Conservation (phyloP, 2,113 vertebrate genomes). For the Aptenodytes forsteri region DNA sequence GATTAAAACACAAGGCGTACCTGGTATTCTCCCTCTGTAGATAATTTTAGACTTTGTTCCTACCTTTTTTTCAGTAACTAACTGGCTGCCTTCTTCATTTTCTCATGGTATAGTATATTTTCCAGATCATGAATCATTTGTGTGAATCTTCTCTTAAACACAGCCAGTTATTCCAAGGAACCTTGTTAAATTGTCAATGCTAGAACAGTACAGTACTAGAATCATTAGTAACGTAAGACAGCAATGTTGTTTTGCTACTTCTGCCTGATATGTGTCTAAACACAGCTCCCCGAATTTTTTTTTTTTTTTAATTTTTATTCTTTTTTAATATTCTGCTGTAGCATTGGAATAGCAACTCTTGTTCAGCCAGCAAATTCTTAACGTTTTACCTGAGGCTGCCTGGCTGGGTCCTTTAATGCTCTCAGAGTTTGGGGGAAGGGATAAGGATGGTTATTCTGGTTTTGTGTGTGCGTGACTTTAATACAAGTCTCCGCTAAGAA, state of each 20-base stretch:
- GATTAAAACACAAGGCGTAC: not conserved
- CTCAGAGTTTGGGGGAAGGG: not conserved
- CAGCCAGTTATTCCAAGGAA: slow-evolving; percentile 19
- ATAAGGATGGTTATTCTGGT: not conserved
- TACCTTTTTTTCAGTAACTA: not conserved
- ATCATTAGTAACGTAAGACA: not conserved
- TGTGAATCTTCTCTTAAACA: not conserved
- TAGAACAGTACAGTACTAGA: not conserved
- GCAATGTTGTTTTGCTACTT: not conserved
- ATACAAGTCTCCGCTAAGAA: slow-evolving; percentile 23
- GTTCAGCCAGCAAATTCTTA: not conserved
- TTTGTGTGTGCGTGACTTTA: slow-evolving; percentile 1
- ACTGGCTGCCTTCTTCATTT: not conserved
- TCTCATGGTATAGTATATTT: not conserved
- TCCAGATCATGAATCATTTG: not conserved
- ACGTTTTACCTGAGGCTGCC: not conserved
- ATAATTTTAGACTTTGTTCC: not conserved
- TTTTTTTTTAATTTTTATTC: no score
- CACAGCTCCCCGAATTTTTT: not conserved
- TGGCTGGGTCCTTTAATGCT: not conserved
- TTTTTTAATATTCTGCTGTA: not conserved
- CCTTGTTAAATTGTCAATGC: slow-evolving; percentile 51
- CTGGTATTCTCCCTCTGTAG: not conserved
- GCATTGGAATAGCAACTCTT: not conserved
- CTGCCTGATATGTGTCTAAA: not conserved